Evolutionary conservation across 2,888 invertebrate genomes (phyloP), one percentile per base, ranked within the genome.

Genomic region (Bombylius discolor): DNA sequence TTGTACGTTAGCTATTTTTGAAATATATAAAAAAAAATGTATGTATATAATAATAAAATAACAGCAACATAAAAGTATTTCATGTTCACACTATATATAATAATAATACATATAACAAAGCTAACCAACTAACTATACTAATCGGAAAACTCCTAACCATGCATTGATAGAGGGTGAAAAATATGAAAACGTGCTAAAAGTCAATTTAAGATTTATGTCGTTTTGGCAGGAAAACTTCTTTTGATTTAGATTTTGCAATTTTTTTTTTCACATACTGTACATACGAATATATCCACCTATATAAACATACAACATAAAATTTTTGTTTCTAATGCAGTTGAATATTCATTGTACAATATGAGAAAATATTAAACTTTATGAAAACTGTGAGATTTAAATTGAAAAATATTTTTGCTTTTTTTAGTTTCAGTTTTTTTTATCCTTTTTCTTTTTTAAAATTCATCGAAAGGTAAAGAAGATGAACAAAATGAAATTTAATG

Each of bases 151-250:
- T 47, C 47, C 50, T 45, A 53, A 13, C 52, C 49, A 52, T 49
- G 49, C 52, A 49, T 56, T 49, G 56, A 52, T 56, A 56, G 45
- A 51, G 57, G 57, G 54, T 54, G 54, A 53, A 57, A 57, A 57
- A 57, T 51, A 57, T 56, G 52, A 53, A 53, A 59, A 57, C 54
- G 53, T 59, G 56, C 59, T 57, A 57, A 55, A 56, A 57, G 56
- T 57, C 56, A 52, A 53, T 53, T 49, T 47, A 55, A 55, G 56
- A 57, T 59, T 59, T 59, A 57, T 59, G 55, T 51, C 47, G 42
- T 47, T 33, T 55, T 49, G 47, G 47, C 50, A 51, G 55, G 50
- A 49, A 50, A 39, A 50, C 47, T 39, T 31, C 52, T 53, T 47
- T 23, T 23, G 23, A 23, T 23, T 23, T 23, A 23, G 14, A 34